Evolutionary conservation across 2,113 vertebrate genomes (phyloP), one percentile per base, ranked within the genome.

Genomic region (Psittacula cyanocephala): DNA sequence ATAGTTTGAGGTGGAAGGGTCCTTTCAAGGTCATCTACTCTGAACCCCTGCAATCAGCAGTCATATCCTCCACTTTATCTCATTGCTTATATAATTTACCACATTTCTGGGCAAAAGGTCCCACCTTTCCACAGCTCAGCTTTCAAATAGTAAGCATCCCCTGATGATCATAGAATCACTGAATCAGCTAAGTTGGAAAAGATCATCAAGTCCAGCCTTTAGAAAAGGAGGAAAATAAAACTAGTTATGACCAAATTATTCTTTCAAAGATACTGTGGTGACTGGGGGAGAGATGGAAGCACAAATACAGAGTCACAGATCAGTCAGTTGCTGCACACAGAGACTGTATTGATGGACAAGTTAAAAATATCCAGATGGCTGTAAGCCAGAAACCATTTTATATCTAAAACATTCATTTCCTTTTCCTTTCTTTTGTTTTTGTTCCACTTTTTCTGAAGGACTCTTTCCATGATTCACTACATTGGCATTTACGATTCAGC

Each of bases 281-380:
- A 52, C 4, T 50, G 35, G 6, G 7, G 22, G 39, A 72, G 72
- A 81, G 55, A 71, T 0, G 3, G 81, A 84, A 93, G 49, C 69
- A 76, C 1, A 20, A 88, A 88, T 24, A 93, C 10, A 65, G 87
- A 81, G 52, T 43, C 72, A 76, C 13, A 23, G 65, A 89, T 87
- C 83, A 94, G 79, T 52, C 77, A 74, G 46, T 81, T 89, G 74
- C 67, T 84, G 57, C 11, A 37, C 81, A 95, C 77, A 95, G 81
- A 95, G 86, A 44, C 70, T 37, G 29, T 81, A 89, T 92, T 93
- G 93, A 96, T 84, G 86, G 74, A 55, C 86, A 68, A 4, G 69
- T 84, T 95, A 96, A 95, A 97, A 97, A 95, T 95, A 95, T 65
- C 86, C 27, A 3, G 22, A 60, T 64, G 95, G 78, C 86, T 72